Evolutionary conservation across 1,140 invertebrate genomes (phyloP), one percentile per base, ranked within the genome.

Genomic region (Cotesia glomerata): DNA sequence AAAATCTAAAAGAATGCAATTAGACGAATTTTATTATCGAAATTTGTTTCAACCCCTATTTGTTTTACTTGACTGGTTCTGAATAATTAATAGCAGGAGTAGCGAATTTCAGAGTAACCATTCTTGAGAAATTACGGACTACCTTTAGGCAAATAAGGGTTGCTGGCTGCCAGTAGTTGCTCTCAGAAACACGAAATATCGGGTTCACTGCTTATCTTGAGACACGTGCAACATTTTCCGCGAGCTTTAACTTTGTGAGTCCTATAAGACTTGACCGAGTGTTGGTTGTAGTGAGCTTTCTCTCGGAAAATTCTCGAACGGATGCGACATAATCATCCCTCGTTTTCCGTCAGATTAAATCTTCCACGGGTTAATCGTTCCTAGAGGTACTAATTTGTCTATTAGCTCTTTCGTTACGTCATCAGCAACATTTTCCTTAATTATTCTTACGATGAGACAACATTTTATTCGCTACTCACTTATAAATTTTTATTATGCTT

Each of bases 311-410:
- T 74, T 74, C 56, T 74, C 67, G 49, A 65, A 67, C 66, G 62
- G 69, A 74, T 74, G 73, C 68, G 26, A 63, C 69, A 71, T 74
- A 74, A 74, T 71, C 69, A 66, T 74, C 68, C 65, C 73, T 74
- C 73, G 69, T 74, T 74, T 74, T 74, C 73, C 51, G 61, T 69
- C 54, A 74, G 73, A 74, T 74, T 74, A 71, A 74, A 74, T 74
- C 73, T 74, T 62, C 69, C 52, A 32, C 56, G 73, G 69, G 68
- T 74, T 74, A 74, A 74, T 74, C 73, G 63, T 49, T 69, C 59
- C 63, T 64, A 34, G 62, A 14, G 69, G 39, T 61, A 70, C 68
- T 71, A 74, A 74, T 74, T 74, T 66, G 73, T 74, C 73, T 67
- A 72, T 61, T 54, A 64, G 51, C 61, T 39, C 35, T 59, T 45